phyloP scores from a whole-genome alignment of 2,888 invertebrate species.

The Dascillus cervinus region DNA sequence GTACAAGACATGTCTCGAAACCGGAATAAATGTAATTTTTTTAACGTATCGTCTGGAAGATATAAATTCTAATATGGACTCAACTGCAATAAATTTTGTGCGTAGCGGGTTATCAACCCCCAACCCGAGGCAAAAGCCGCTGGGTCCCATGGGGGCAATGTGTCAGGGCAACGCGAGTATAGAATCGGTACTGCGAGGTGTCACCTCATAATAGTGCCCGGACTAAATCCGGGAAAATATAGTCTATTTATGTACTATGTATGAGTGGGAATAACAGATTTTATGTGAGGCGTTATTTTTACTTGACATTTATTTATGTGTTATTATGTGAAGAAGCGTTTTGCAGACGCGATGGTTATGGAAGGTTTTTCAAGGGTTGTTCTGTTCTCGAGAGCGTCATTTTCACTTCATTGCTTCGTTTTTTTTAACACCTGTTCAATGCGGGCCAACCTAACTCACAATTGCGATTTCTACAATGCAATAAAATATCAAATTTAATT shows the following conservation, averaged over 20 bases:
- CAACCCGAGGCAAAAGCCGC: conserved; percentile 13
- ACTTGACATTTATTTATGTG: no score
- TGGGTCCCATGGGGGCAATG: conserved; percentile 11
- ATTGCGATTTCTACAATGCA: no score
- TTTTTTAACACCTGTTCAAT: no score
- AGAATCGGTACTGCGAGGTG: conserved; percentile 12
- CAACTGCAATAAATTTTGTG: conserved; percentile 14
- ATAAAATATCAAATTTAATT: no score
- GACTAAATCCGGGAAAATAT: conserved; percentile 16
- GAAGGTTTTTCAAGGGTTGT: no score
- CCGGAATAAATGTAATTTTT: no score
- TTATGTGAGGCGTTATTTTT: conserved; percentile 14
- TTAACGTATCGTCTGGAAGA: conserved; percentile 12
- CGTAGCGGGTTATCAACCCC: conserved; percentile 14
- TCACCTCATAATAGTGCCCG: conserved; percentile 14
- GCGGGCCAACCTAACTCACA: no score
- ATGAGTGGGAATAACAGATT: conserved; percentile 17
- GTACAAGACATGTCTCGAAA: no score
- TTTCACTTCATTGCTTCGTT: no score
- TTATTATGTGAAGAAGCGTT: no score
- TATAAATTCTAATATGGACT: conserved; percentile 17
- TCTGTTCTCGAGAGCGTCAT: no score
- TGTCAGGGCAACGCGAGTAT: conserved; percentile 11
- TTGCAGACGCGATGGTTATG: no score
- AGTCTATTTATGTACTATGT: conserved; percentile 13